phyloP scores from a whole-genome alignment of 2,113 vertebrate genomes.

The Cryptomyrus ogoouensis region DNA sequence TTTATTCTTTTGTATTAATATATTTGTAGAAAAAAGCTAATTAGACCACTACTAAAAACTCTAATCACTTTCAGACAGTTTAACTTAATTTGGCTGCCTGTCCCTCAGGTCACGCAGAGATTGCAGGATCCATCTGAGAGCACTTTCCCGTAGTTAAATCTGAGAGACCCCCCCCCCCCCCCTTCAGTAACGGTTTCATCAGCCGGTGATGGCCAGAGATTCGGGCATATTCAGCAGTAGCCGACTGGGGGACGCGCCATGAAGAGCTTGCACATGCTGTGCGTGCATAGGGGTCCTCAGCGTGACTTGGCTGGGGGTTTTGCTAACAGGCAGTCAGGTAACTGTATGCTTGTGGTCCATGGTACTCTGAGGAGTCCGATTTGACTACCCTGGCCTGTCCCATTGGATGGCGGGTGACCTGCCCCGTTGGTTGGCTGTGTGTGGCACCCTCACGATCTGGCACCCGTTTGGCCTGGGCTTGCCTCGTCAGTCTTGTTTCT shows the following conservation, averaged over 20 bases:
- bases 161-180: conserved; percentile 31
- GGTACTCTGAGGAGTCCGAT: not conserved
- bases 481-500: not conserved
- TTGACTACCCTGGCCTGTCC: not conserved
- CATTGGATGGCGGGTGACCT: too few species aligned
- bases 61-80: conserved; percentile 47
- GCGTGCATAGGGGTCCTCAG: not conserved
- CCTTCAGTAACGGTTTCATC: conserved; percentile 50
- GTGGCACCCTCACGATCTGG: not conserved
- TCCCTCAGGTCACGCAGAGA: conserved; percentile 40
- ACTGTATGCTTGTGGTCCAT: not conserved
- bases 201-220: conserved; percentile 51
- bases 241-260: conserved; percentile 48
- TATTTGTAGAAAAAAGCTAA: conserved; percentile 35
- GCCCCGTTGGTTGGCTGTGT: not conserved
- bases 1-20: conserved; percentile 26
- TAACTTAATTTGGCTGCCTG: conserved; percentile 42
- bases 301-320: not conserved
- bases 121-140: conserved; percentile 42
- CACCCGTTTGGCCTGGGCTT: not conserved
- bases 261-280: conserved; percentile 43
- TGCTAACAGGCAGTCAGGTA: not conserved
- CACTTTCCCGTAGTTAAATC: conserved; percentile 6
- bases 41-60: conserved; percentile 41
- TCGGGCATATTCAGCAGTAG: conserved; percentile 34